Base-by-base conservation (phyloP, 1,140 invertebrate genomes). In the Drosophila yakuba region DNA sequence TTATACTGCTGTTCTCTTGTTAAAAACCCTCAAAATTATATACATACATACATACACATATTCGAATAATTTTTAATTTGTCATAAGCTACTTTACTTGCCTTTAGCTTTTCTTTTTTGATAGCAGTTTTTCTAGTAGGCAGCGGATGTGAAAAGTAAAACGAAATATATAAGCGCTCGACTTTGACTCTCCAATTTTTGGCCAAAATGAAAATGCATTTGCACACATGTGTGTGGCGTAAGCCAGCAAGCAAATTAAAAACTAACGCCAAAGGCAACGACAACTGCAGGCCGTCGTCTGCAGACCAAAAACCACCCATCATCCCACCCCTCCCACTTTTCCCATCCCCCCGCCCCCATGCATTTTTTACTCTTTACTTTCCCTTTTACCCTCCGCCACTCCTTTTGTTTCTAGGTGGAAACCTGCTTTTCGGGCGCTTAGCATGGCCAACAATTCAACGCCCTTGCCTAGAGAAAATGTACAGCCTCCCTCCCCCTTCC, bases 371-470 rank as follows among this genome's bases (percentile, higher is more conserved):
- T 10, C 39, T 32, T 32, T 11, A 5, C 28, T 23, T 5, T 7
- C 28, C 7, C 38, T 28, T 14, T 5, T 3, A 4, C 25, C 38
- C 38, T 3, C 4, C 15, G 15, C 20, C 23, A 2, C 10, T 5
- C 10, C 39, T 44, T 28, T 17, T 68, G 67, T 71, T 68, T 15
- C 7, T 14, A 14, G 14, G 35, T 56, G 48, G 38, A 44, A 45
- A 36, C 32, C 38, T 54, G 54, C 45, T 47, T 76, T 48, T 60
- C 54, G 47, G 38, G n/a, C 23, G 61, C 39, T 68, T 57, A 56
- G 35, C 63, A n/a, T 48, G 51, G 43, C 78, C 68, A 62, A 69
- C 72, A 75, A 76, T 72, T 80, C 73, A 73, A 63, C 62, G 50
- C 58, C 39, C 47, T 41, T 17, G 48, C 55, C 52, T 4, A 38